These are phyloP conservation scores for Drosophila picticornis DNA, from an alignment of 2,888 invertebrate genomes.

Conservation along the genomic window DNA sequence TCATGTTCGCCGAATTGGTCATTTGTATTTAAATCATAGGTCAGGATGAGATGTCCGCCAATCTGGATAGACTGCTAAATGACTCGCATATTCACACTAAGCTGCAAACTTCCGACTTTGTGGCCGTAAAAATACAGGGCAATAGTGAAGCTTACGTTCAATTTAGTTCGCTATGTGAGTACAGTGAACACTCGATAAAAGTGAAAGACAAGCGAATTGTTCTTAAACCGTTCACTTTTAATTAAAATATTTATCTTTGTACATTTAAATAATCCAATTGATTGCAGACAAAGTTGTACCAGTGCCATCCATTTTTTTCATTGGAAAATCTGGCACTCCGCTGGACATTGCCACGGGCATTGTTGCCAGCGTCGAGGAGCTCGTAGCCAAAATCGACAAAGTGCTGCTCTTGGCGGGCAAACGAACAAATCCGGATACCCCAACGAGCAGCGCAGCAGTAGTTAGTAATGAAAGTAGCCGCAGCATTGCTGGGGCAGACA, in stretches of 20 bases:
- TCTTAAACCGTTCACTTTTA: background rate
- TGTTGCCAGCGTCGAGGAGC: conserved; percentile 87
- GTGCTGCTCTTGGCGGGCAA: conserved; percentile 84
- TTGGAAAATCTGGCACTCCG: conserved; percentile 92
- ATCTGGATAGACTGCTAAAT: conserved; percentile 88
- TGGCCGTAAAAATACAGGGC: conserved; percentile 91
- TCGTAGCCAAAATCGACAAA: conserved; percentile 88
- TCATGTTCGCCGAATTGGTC: conserved; percentile 40
- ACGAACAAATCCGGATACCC: background rate
- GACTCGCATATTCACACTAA: conserved; percentile 87
- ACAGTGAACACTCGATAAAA: background rate
- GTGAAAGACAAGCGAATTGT: background rate
- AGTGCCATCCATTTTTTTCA: conserved; percentile 94
- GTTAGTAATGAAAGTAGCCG: background rate
- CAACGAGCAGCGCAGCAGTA: conserved; percentile 4
- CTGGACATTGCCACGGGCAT: conserved; percentile 91
- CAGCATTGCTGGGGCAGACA: conserved; percentile 59
- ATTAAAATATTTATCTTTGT: background rate
- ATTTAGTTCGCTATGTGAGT: conserved; percentile 83
- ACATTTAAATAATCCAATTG: background rate
- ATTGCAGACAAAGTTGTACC: conserved; percentile 89
- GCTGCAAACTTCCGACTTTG: conserved; percentile 89
- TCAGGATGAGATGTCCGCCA: conserved; percentile 90
- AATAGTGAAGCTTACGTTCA: conserved; percentile 91
- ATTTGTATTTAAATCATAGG: conserved; percentile 86